Percentiles rank a stretch among this genome's conserved stretches.
Conservation (phyloP, 2,888 invertebrate genomes). For the Diachrysia chrysitis region DNA sequence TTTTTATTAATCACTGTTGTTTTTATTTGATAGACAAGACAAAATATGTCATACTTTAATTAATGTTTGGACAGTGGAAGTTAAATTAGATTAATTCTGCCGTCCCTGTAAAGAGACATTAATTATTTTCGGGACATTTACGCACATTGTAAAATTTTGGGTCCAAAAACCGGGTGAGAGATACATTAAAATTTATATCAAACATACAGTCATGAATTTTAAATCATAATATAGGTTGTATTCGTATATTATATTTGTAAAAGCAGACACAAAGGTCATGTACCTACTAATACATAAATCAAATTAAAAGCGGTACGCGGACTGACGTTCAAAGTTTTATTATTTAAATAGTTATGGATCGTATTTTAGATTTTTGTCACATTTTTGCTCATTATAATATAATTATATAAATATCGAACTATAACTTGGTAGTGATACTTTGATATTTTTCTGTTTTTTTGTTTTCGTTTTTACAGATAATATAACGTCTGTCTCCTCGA, state of each 20-base stretch:
- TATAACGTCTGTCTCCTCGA: not conserved
- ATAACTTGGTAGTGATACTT: too few species aligned
- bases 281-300: not conserved
- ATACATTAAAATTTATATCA: constrained; percentile 50
- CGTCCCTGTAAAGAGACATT: constrained; percentile 54
- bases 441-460: too few species aligned
- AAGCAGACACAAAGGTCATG: not conserved
- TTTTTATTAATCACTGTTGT: constrained; percentile 10
- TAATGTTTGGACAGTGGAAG: constrained; percentile 15
- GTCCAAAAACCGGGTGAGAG: constrained; percentile 27
- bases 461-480: not conserved
- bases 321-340: too few species aligned
- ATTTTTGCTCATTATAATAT: too few species aligned
- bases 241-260: not conserved
- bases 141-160: constrained; percentile 25
- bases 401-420: too few species aligned
- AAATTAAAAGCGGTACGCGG: too few species aligned
- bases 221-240: not conserved
- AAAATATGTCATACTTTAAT: constrained; percentile 12
- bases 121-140: constrained; percentile 57
- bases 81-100: constrained; percentile 62
- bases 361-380: too few species aligned
- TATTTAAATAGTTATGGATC: too few species aligned
- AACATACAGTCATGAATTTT: constrained; percentile 7
- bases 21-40: constrained; percentile 1